These are phyloP conservation scores for Schizothorax lantsangensis DNA, from an alignment of 2,797 vertebrate species.

Conservation along the genomic window DNA sequence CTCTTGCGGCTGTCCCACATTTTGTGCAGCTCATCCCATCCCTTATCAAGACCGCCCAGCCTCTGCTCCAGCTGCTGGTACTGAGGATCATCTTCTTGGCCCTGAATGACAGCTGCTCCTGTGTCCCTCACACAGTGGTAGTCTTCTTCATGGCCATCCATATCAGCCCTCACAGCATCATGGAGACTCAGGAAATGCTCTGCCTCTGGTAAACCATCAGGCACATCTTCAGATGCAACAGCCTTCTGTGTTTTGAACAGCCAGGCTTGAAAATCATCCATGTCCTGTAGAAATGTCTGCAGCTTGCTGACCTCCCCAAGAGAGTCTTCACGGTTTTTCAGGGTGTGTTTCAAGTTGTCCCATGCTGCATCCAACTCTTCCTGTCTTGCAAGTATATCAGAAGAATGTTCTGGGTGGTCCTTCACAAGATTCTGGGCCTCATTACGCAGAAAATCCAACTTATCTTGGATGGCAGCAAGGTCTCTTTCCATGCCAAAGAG, in stretches of 20 bases:
- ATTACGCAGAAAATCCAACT: slow-evolving; percentile 79
- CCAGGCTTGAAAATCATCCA: slow-evolving; percentile 96
- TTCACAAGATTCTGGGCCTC: slow-evolving; percentile 83
- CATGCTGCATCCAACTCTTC: slow-evolving; percentile 77
- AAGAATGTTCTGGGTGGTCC: slow-evolving; percentile 85
- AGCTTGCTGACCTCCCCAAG: slow-evolving; percentile 93
- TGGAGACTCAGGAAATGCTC: slow-evolving; percentile 88
- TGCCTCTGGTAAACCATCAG: slow-evolving; percentile 83
- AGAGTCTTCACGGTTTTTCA: slow-evolving; percentile 86
- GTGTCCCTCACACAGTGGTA: slow-evolving; percentile 80
- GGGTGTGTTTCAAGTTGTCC: slow-evolving; percentile 83
- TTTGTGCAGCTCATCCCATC: slow-evolving; percentile 88
- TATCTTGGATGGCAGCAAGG: slow-evolving; percentile 84
- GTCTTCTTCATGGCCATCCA: slow-evolving; percentile 80
- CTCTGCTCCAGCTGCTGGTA: slow-evolving; percentile 89
- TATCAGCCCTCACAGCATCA: slow-evolving; percentile 80
- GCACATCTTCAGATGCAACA: slow-evolving; percentile 88
- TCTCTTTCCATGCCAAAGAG: slow-evolving; percentile 93
- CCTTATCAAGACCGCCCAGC: slow-evolving; percentile 83
- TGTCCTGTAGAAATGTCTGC: slow-evolving; percentile 92
- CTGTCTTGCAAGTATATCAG: slow-evolving; percentile 77
- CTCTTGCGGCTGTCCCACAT: slow-evolving; percentile 89
- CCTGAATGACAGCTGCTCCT: slow-evolving; percentile 81
- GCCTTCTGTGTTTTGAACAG: slow-evolving; percentile 91
- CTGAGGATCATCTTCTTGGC: slow-evolving; percentile 87